Conservation (phyloP, 2,113 vertebrate species). For the Leucoraja erinaceus region DNA sequence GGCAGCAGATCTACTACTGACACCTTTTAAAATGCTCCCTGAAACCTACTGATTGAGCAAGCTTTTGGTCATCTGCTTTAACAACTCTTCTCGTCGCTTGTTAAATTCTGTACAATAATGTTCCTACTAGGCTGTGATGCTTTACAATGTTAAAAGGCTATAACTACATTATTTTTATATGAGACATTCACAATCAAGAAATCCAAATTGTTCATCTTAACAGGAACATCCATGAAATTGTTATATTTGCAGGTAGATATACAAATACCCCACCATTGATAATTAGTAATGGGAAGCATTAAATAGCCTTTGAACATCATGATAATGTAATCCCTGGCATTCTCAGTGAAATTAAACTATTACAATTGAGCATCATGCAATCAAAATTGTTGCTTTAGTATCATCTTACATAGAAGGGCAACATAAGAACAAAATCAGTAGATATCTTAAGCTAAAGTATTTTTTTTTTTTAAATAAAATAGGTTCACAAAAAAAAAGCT, state of each 20-base stretch:
- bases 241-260: background rate
- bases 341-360: background rate
- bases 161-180: background rate
- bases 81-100: too few relatives aligned
- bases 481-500: background rate
- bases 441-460: background rate
- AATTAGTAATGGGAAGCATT: background rate
- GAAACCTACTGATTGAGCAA: too few relatives aligned
- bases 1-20: too few relatives aligned
- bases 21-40: too few relatives aligned
- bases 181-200: background rate
- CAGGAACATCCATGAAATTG: background rate
- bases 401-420: background rate
- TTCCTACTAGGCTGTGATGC: too few relatives aligned
- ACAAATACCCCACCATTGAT: background rate
- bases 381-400: background rate
- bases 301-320: background rate
- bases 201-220: background rate
- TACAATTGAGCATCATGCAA: background rate
- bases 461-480: background rate
- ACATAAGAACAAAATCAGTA: background rate
- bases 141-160: background rate
- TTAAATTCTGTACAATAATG: too few relatives aligned
- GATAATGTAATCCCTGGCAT: background rate
- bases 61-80: too few relatives aligned